Base-by-base conservation (phyloP, 2,797 vertebrate species). In the Esox lucius region DNA sequence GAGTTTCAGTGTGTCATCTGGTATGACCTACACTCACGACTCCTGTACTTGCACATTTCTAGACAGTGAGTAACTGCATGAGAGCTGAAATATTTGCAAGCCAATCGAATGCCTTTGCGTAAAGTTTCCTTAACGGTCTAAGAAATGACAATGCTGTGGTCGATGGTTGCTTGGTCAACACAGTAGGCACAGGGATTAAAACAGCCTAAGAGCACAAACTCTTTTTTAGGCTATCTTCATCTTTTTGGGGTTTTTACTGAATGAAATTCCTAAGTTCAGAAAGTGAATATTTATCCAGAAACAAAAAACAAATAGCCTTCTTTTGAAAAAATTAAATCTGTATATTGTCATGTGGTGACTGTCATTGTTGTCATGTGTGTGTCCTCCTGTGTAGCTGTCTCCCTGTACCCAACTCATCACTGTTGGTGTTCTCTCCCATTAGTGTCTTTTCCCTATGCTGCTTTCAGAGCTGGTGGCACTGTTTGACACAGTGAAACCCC, bases 11-110 rank as follows among this genome's bases (percentile, higher is more conserved):
- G 68, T 70, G 87, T 88, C 86, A 87, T 71, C 35, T 75, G 62
- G 80, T 72, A 75, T 90, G 90, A 91, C 89, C 89, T 91, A 85
- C 85, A 88, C 79, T 70, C 33, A 51, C 83, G 88, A 87, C 80
- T 87, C 86, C 89, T 91, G 85, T 78, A 85, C 85, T 83, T 85
- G 89, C 90, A 90, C 79, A 82, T 88, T 61, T 88, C 61, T 85
- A 80, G 84, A 75, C 87, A 84, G 81, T 90, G 91, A 88, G 86
- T 90, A 89, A 91, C 83, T 86, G 83, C 83, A 85, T 87, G 88
- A 90, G 84, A 84, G 83, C 81, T 82, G 61, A 76, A 77, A 84
- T 87, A 86, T 89, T 91, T 87, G 87, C 86, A 74, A 82, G 83
- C 86, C 84, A 62, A 84, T 81, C 84, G 83, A 82, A 42, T n/a